These are phyloP conservation scores for Aphidius ervi DNA, from an alignment of 1,140 invertebrate species.

Conservation along the genomic window DNA sequence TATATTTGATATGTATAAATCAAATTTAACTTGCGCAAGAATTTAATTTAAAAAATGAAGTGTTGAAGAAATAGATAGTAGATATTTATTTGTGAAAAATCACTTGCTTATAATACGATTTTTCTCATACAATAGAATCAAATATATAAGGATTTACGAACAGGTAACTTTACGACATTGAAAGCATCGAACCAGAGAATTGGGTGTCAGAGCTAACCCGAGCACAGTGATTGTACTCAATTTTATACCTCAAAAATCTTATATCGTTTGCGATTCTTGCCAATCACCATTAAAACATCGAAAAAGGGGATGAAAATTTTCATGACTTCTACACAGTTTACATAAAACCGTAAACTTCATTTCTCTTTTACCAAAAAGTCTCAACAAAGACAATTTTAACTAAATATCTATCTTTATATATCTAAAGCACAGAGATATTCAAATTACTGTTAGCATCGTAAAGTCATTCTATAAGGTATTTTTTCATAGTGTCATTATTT, in stretches of 20 bases:
- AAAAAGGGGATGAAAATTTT: slow-evolving; percentile 7
- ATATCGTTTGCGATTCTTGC: slow-evolving; percentile 24
- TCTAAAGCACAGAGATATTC: not conserved
- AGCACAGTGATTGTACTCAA: slow-evolving; percentile 16
- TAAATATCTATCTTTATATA: not conserved
- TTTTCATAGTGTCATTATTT: slow-evolving; percentile 28
- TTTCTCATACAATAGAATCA: not conserved
- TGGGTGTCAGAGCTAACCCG: slow-evolving; percentile 24
- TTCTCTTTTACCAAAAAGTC: slow-evolving; percentile 26
- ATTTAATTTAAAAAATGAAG: no score
- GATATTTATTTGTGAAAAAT: no score
- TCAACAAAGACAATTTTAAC: slow-evolving; percentile 2
- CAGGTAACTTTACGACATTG: slow-evolving; percentile 25
- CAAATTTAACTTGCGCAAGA: no score
- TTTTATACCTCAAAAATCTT: slow-evolving; percentile 26
- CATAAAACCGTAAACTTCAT: slow-evolving; percentile 31
- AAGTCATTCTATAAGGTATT: slow-evolving; percentile 24
- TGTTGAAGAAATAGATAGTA: no score
- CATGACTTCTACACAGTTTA: slow-evolving; percentile 25
- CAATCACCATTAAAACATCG: slow-evolving; percentile 30
- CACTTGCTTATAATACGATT: no score
- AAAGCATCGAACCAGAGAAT: slow-evolving; percentile 25
- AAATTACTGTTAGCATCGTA: slow-evolving; percentile 25
- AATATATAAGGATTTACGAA: slow-evolving; percentile 2
- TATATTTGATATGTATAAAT: no score